phyloP scores from a whole-genome alignment of 1,140 invertebrate genomes.

The Scaptomyza graminum region DNA sequence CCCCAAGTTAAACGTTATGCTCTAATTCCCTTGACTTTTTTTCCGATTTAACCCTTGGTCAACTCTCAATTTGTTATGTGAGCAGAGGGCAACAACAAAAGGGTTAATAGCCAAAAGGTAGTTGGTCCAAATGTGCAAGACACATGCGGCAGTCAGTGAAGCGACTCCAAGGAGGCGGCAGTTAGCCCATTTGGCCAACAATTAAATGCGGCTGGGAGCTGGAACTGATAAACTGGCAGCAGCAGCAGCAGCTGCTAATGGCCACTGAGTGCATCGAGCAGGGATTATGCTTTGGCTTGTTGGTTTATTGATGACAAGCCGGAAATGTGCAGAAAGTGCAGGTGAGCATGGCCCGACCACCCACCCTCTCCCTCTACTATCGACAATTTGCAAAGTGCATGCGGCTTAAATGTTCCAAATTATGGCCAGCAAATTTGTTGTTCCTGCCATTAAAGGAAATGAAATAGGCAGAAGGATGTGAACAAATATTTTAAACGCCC shows the following conservation, averaged over 20 bases:
- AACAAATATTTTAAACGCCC: too few species aligned
- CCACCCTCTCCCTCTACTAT: not conserved
- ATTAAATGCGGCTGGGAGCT: constrained; percentile 2
- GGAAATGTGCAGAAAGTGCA: constrained; percentile 5
- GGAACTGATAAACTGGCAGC: not conserved
- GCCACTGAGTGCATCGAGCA: constrained; percentile 16
- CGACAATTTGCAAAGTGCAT: constrained; percentile 17
- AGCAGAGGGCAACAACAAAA: not conserved
- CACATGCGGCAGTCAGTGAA: constrained; percentile 18
- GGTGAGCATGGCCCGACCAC: not conserved
- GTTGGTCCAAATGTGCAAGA: constrained; percentile 1
- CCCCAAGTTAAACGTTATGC: constrained; percentile 46
- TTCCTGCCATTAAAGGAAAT: not conserved
- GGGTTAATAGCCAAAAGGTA: not conserved
- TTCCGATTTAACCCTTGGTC: not conserved
- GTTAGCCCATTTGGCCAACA: not conserved
- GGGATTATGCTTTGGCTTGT: constrained; percentile 10
- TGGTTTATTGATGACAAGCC: constrained; percentile 33
- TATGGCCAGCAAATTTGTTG: constrained; percentile 1
- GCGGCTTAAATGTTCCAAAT: constrained; percentile 21
- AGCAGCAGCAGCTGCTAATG: constrained; percentile 6
- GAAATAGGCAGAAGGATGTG: not conserved
- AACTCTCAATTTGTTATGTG: not conserved
- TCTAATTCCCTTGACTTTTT: constrained; percentile 45
- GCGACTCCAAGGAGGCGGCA: not conserved